Conservation (phyloP, 2,113 vertebrate species). For the Charina bottae region DNA sequence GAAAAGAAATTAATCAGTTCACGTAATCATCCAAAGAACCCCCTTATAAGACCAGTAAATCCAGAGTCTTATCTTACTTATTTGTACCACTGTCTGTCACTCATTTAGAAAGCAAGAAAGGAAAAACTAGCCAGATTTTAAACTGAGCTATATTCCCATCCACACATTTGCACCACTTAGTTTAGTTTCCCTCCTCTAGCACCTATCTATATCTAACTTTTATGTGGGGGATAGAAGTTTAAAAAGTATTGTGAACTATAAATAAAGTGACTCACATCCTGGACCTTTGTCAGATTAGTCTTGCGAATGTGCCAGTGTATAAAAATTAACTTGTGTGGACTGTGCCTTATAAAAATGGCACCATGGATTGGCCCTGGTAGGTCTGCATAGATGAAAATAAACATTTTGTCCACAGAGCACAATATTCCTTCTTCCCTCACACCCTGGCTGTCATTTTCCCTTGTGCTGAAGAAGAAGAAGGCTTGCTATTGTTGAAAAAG, state of each 20-base stretch:
- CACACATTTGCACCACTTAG: background rate
- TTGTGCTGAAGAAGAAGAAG: slow-evolving; percentile 70
- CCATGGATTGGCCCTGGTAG: background rate
- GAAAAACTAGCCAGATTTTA: background rate
- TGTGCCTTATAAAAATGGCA: slow-evolving; percentile 17
- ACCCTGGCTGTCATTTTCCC: slow-evolving; percentile 42
- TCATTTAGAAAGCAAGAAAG: background rate
- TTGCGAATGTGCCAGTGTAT: background rate
- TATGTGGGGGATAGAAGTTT: background rate
- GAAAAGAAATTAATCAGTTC: background rate
- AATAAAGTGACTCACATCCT: background rate
- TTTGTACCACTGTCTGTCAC: background rate
- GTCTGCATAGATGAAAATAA: slow-evolving; percentile 40
- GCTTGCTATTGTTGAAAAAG: slow-evolving; percentile 61
- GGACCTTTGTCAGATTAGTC: slow-evolving; percentile 18
- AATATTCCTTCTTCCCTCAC: slow-evolving; percentile 49
- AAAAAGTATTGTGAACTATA: background rate
- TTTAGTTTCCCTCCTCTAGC: background rate
- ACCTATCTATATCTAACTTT: background rate
- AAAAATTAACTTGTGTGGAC: background rate
- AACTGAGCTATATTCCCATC: background rate
- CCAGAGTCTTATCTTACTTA: background rate
- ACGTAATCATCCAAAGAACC: background rate
- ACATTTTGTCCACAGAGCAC: slow-evolving; percentile 51
- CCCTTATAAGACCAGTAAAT: background rate